phyloP scores from a whole-genome alignment of 2,888 invertebrate species.

The Eulithis prunata region DNA sequence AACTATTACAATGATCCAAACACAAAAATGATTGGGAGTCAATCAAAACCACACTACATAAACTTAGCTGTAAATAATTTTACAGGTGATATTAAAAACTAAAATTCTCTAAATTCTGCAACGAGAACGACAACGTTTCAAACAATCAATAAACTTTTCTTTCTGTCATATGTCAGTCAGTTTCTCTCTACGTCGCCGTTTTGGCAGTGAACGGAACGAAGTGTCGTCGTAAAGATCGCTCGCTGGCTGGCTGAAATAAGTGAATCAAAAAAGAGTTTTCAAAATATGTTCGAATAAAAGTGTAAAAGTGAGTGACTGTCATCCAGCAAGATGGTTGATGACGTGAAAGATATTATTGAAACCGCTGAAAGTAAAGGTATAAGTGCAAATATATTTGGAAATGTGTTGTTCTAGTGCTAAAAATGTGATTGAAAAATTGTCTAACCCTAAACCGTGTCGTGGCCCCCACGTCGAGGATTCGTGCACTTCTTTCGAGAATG shows the following conservation, averaged over 20 bases:
- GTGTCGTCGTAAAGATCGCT: constrained; percentile 82
- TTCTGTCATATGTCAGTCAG: constrained; percentile 49
- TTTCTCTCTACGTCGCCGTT: constrained; percentile 58
- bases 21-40: too few relatives aligned
- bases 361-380: constrained; percentile 83
- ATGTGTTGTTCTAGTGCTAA: constrained; percentile 77
- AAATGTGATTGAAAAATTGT: constrained; percentile 76
- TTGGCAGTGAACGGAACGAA: constrained; percentile 79
- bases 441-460: constrained; percentile 83
- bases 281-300: constrained; percentile 84
- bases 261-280: constrained; percentile 83
- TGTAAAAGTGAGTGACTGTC: constrained; percentile 81
- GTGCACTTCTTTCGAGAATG: constrained; percentile 78
- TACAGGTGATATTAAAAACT: too few relatives aligned
- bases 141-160: too few relatives aligned
- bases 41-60: too few relatives aligned
- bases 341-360: constrained; percentile 82
- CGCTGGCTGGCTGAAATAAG: constrained; percentile 81
- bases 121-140: too few relatives aligned
- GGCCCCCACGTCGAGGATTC: constrained; percentile 81
- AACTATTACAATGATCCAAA: too few relatives aligned
- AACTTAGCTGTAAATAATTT: too few relatives aligned
- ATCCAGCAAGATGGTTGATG: constrained; percentile 84
- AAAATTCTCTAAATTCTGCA: too few relatives aligned
- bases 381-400: constrained; percentile 74